A percentile compares a stretch with the other conserved stretches of the same genome.
phyloP scores from a whole-genome alignment of 2,888 invertebrate genomes.

The Heliconius charithonia region DNA sequence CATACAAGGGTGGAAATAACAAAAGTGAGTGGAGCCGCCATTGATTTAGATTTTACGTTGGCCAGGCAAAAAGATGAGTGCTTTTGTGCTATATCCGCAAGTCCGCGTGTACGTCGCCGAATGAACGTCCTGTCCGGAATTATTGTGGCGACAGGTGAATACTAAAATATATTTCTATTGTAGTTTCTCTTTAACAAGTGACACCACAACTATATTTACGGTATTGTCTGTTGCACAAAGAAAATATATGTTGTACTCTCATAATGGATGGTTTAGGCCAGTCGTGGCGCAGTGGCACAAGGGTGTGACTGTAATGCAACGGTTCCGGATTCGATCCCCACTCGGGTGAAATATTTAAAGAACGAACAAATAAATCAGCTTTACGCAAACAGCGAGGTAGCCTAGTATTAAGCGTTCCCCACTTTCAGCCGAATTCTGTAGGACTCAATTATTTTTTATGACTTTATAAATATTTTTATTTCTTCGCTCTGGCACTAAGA shows the following conservation, averaged over 20 bases:
- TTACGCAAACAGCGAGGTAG: too few species aligned
- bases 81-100: slow-evolving; percentile 74
- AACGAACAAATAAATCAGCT: too few species aligned
- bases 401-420: too few species aligned
- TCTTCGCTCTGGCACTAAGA: too few species aligned
- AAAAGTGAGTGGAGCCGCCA: slow-evolving; percentile 79
- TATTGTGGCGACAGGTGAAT: slow-evolving; percentile 75
- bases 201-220: slow-evolving; percentile 8
- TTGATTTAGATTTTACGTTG: slow-evolving; percentile 79
- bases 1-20: slow-evolving; percentile 69
- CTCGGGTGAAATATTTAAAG: too few species aligned
- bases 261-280: too few species aligned
- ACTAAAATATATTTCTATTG: slow-evolving; percentile 70
- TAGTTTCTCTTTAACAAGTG: slow-evolving; percentile 56
- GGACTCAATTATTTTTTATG: too few species aligned
- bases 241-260: neutral
- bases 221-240: slow-evolving; percentile 2
- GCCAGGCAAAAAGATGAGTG: slow-evolving; percentile 70
- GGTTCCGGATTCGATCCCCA: too few species aligned
- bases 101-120: slow-evolving; percentile 68
- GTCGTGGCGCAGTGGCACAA: too few species aligned
- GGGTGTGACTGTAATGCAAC: too few species aligned
- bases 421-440: too few species aligned
- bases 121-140: slow-evolving; percentile 64
- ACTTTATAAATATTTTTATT: too few species aligned